phyloP scores from a whole-genome alignment of 2,888 invertebrate species.

The Baronia brevicornis region DNA sequence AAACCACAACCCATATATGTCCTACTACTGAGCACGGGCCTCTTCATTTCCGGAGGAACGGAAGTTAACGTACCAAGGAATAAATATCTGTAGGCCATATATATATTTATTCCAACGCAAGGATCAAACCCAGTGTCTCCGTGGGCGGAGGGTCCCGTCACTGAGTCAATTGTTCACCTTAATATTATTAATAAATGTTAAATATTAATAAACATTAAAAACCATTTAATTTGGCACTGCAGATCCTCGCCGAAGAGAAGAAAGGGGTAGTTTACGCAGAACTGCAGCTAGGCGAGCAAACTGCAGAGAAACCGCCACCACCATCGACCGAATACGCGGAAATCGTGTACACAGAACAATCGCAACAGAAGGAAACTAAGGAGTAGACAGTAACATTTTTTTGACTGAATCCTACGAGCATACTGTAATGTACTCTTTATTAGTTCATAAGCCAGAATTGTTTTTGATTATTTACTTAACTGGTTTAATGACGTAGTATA shows the following conservation, averaged over 20 bases:
- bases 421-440: not conserved
- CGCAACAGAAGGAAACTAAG: slow-evolving; percentile 52
- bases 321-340: slow-evolving; percentile 84
- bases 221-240: slow-evolving; percentile 16
- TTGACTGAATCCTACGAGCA: not conserved
- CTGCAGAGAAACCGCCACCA: slow-evolving; percentile 51
- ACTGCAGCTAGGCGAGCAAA: slow-evolving; percentile 74
- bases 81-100: no score
- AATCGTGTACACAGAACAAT: slow-evolving; percentile 82
- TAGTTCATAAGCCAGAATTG: slow-evolving; percentile 6
- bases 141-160: no score
- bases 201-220: slow-evolving; percentile 5
- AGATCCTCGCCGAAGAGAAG: slow-evolving; percentile 68
- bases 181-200: no score
- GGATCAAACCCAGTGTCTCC: no score
- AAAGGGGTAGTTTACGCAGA: slow-evolving; percentile 84
- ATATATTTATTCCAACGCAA: no score
- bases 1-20: no score
- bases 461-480: slow-evolving; percentile 2
- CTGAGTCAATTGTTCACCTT: no score
- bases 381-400: slow-evolving; percentile 28
- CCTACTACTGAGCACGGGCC: no score
- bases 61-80: no score
- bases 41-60: no score
- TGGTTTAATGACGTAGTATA: no score